phyloP scores from a whole-genome alignment of 2,888 invertebrate genomes.

The Scaptomyza parva region DNA sequence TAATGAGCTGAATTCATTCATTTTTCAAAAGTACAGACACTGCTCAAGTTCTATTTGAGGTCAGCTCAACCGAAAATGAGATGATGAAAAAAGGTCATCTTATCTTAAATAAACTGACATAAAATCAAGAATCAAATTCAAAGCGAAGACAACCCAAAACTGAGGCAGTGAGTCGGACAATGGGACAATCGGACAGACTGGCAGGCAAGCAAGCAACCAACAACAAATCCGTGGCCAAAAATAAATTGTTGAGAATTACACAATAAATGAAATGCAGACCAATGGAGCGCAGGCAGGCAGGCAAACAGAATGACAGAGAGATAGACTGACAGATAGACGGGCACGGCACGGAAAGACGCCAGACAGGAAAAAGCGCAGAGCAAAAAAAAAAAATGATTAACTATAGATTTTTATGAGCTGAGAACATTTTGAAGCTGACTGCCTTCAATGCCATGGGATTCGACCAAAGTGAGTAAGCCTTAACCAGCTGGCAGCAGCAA shows the following conservation, averaged over 20 bases:
- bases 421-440: conserved; percentile 70
- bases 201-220: conserved; percentile 49
- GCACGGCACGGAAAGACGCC: conserved; percentile 43
- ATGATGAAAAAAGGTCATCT: conserved; percentile 71
- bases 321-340: not conserved
- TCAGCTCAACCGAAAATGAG: conserved; percentile 31
- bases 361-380: conserved; percentile 57
- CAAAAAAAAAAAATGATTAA: conserved; percentile 73
- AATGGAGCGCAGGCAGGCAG: conserved; percentile 53
- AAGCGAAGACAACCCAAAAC: conserved; percentile 55
- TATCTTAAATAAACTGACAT: conserved; percentile 82
- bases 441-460: conserved; percentile 64
- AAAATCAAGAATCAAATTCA: conserved; percentile 82
- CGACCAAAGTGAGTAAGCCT: conserved; percentile 26
- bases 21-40: conserved; percentile 46
- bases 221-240: conserved; percentile 76
- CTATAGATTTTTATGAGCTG: conserved; percentile 80
- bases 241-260: conserved; percentile 77
- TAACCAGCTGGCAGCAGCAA: conserved; percentile 35
- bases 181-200: conserved; percentile 1
- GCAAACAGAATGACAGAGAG: conserved; percentile 9
- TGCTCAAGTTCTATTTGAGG: conserved; percentile 56
- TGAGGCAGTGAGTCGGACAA: conserved; percentile 23
- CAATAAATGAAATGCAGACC: conserved; percentile 81
- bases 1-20: conserved; percentile 80